These are phyloP conservation scores for Helleia helle DNA, from an alignment of 2,888 invertebrate species.

Conservation along the genomic window DNA sequence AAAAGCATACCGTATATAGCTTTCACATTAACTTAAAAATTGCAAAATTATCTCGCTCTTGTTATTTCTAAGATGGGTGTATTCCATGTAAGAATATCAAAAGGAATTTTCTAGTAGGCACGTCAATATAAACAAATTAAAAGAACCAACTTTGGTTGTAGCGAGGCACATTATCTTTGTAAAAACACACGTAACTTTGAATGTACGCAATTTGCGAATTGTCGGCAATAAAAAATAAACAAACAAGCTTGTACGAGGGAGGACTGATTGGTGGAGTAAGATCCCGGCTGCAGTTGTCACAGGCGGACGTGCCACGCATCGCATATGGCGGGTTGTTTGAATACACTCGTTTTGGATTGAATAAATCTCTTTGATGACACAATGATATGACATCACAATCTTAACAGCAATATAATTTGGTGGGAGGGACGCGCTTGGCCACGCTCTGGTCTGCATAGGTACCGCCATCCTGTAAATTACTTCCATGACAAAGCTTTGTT, in stretches of 20 bases:
- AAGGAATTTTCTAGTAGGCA: no score
- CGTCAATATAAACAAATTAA: background rate
- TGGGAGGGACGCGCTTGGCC: no score
- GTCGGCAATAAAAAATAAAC: background rate
- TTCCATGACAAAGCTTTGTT: no score
- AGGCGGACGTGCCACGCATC: conserved; percentile 15
- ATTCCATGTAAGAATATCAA: no score
- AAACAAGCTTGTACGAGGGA: conserved; percentile 10
- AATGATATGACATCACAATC: background rate
- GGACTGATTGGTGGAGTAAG: conserved; percentile 12
- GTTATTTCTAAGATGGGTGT: no score
- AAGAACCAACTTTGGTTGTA: background rate
- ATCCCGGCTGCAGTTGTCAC: conserved; percentile 14
- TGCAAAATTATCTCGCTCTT: no score
- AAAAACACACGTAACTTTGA: background rate
- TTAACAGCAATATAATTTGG: background rate
- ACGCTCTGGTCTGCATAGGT: no score
- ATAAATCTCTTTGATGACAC: background rate
- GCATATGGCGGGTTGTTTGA: background rate
- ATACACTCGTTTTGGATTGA: background rate
- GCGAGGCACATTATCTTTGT: background rate
- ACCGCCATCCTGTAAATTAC: no score
- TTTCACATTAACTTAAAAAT: no score
- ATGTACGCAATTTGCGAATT: conserved; percentile 3
- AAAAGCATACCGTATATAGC: no score